Evolutionary conservation across 2,113 vertebrate genomes (phyloP), one percentile per base, ranked within the genome.

Genomic region (Colinus virginianus): DNA sequence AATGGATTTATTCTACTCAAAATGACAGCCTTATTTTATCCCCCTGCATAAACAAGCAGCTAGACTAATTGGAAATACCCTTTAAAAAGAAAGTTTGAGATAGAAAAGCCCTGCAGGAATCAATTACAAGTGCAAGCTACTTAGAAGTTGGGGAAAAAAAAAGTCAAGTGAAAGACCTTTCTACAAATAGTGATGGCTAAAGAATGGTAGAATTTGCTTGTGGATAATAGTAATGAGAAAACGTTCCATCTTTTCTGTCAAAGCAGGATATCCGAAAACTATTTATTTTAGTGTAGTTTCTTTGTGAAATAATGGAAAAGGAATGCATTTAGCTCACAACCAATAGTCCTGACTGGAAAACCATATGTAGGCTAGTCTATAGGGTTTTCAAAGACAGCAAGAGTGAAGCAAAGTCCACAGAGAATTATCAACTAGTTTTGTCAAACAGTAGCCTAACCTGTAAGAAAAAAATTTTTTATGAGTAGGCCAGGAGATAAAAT

Each of bases 71-170:
- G 78, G 51, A 94, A 94, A 84, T 86, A 70, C 9, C 7, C 36
- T 88, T 71, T 78, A 48, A 83, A 94, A 90, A 67, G n/a, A 22
- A 85, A 72, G 22, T 51, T 46, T 72, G 48, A 67, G 25, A 69
- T 42, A 66, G 3, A 90, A 94, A 93, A 78, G 84, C 72, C 71
- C 71, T 93, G 18, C 56, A 90, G 86, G 51, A 85, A 87, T 85
- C 61, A 77, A 85, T 92, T 88, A 75, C 11, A 58, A 69, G 56
- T 88, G 53, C 49, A 87, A 78, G 17, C 13, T 82, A 80, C n/a
- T 86, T 69, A 77, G 21, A 70, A 90, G 59, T 3, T 40, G n/a
- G 28, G 55, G 82, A 19, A 74, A 79, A 66, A 85, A 72, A 5
- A 75, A 5, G 6, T 49, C 87, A 84, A 42, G 4, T 36, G 28